Conservation (phyloP, 1,140 invertebrate genomes). For the Hycleus cichorii region DNA sequence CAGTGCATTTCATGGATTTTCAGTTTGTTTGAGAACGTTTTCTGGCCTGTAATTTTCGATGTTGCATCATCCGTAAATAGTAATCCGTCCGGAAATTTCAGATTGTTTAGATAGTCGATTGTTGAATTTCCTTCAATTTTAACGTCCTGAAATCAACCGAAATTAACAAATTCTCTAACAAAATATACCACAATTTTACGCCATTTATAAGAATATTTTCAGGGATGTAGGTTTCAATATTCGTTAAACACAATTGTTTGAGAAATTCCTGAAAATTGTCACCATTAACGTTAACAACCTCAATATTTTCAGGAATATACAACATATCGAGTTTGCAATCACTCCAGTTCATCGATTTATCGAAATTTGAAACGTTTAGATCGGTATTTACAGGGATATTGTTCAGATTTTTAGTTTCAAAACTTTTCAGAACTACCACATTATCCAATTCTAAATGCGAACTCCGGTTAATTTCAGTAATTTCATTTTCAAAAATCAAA, state of each 20-base stretch:
- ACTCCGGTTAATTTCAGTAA: constrained; percentile 8
- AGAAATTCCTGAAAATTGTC: constrained; percentile 35
- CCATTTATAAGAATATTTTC: constrained; percentile 40
- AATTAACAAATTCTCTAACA: constrained; percentile 3
- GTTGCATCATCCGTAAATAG: constrained; percentile 27
- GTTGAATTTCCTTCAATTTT: constrained; percentile 32
- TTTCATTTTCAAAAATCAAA: constrained; percentile 21
- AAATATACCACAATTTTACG: constrained; percentile 32
- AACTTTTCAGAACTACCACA: constrained; percentile 13
- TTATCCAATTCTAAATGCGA: constrained; percentile 22
- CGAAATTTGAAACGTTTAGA: neutral
- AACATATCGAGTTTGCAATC: constrained; percentile 5
- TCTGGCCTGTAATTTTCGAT: constrained; percentile 29
- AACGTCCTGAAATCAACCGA: constrained; percentile 34
- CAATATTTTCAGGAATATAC: constrained; percentile 30
- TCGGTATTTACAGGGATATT: constrained; percentile 11
- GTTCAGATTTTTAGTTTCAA: constrained; percentile 20
- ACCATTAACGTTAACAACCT: constrained; percentile 30
- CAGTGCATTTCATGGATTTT: constrained; percentile 24
- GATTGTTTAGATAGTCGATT: constrained; percentile 39
- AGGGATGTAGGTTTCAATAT: constrained; percentile 34
- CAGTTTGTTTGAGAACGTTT: constrained; percentile 36
- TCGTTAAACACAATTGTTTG: constrained; percentile 39
- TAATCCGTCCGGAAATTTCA: constrained; percentile 44
- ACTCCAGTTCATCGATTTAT: neutral